Evolutionary conservation across 2,113 vertebrate genomes (phyloP).

Genomic region (Burhinus bistriatus): DNA sequence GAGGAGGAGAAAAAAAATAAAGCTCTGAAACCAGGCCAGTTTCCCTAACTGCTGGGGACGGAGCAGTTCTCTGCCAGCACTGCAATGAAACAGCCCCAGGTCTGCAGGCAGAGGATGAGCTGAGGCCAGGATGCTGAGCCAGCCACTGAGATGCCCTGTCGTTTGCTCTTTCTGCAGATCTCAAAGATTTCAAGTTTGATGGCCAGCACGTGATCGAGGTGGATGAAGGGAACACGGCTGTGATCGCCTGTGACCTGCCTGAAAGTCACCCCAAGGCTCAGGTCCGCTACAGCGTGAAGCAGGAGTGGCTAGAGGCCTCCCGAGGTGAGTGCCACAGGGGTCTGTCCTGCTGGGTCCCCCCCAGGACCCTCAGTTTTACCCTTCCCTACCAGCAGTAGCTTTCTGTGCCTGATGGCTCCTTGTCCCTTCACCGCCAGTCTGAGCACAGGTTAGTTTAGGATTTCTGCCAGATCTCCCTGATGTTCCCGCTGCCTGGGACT

Average conservation of each 20-base stretch:
- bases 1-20: not conserved
- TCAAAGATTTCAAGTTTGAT: constrained; percentile 92
- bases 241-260: constrained; percentile 93
- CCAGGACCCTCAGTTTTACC: not conserved
- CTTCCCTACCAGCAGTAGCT: not conserved
- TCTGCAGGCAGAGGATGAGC: not conserved
- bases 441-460: not conserved
- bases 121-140: not conserved
- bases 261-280: constrained; percentile 97
- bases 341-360: rapidly evolving
- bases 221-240: constrained; percentile 94
- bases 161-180: constrained; percentile 71
- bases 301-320: constrained; percentile 95
- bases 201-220: constrained; percentile 95
- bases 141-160: not conserved
- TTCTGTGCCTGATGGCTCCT: not conserved
- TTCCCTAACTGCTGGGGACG: not conserved
- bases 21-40: not conserved
- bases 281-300: constrained; percentile 97
- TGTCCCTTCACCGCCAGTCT: not conserved
- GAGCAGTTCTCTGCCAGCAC: rapidly evolving
- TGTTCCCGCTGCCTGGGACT: not conserved
- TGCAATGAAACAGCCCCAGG: rapidly evolving
- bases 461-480: not conserved
- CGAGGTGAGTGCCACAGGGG: constrained; percentile 78